Percentiles rank a stretch among this genome's conserved stretches.
Evolutionary conservation across 2,113 vertebrate species (phyloP).

Genomic region (Bothrops jararaca): DNA sequence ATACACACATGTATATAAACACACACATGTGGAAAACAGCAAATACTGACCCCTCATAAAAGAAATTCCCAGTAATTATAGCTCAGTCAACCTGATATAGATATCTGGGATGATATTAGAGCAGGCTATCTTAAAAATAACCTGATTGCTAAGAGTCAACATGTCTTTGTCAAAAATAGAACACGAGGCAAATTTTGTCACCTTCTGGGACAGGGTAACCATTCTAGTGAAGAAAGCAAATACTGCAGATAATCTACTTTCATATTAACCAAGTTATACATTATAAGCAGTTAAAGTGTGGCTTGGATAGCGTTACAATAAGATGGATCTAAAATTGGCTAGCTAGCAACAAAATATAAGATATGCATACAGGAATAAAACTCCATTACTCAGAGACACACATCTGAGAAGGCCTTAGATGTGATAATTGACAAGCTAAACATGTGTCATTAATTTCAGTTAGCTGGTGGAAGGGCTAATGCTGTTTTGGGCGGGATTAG

Average conservation of each 20-base stretch:
- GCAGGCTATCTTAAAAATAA: background rate
- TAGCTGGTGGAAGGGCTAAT: background rate
- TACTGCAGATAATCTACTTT: background rate
- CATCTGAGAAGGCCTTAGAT: background rate
- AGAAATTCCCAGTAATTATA: background rate
- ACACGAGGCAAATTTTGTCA: background rate
- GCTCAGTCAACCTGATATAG: background rate
- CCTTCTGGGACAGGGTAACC: background rate
- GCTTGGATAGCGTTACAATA: background rate
- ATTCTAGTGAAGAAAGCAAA: background rate
- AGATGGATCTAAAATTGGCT: background rate
- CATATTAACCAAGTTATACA: background rate
- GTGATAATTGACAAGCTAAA: background rate
- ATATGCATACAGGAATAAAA: background rate
- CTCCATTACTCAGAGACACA: background rate
- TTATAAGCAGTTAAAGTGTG: background rate
- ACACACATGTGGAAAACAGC: background rate
- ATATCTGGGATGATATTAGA: background rate
- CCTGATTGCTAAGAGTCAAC: background rate
- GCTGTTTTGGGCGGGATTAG: background rate
- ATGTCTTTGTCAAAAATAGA: background rate
- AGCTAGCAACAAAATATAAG: background rate
- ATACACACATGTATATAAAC: background rate
- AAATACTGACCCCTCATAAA: background rate
- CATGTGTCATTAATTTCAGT: background rate